phyloP scores from a whole-genome alignment of 2,113 vertebrate genomes.

The Nannobrachium achirus region DNA sequence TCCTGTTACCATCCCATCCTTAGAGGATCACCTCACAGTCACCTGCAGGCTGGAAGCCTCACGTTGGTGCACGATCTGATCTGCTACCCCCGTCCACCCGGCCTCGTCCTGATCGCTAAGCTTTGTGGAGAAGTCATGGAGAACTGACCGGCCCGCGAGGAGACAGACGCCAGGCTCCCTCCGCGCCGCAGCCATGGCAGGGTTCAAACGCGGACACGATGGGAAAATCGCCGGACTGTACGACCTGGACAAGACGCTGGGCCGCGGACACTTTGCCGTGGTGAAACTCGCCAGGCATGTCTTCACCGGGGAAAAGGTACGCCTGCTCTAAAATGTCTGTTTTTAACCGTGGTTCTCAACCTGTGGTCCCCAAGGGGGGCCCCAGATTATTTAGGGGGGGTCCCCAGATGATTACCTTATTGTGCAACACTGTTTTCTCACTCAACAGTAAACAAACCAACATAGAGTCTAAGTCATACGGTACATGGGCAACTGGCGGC shows the following conservation, averaged over 20 bases:
- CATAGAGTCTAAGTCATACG: too few relatives aligned
- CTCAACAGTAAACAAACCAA: too few relatives aligned
- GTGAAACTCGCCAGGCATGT: constrained; percentile 98
- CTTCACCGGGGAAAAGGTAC: constrained; percentile 94
- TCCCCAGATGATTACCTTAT: too few relatives aligned
- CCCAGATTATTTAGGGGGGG: too few relatives aligned
- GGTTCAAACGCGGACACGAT: constrained; percentile 94
- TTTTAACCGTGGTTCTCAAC: too few relatives aligned
- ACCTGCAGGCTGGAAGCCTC: not conserved
- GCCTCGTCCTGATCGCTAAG: not conserved
- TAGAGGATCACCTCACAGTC: not conserved
- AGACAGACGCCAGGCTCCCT: constrained; percentile 26
- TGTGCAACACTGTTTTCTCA: too few relatives aligned
- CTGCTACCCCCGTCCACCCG: not conserved
- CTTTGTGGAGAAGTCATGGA: constrained; percentile 45
- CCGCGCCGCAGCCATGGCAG: constrained; percentile 85
- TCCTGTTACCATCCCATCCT: too few relatives aligned
- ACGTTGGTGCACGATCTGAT: not conserved
- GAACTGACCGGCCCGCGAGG: constrained; percentile 48
- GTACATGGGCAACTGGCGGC: too few relatives aligned
- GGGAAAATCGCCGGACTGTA: constrained; percentile 98
- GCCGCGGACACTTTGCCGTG: constrained; percentile 98
- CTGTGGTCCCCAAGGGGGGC: too few relatives aligned
- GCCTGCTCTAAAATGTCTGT: not conserved
- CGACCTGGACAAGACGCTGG: constrained; percentile 97